Base-by-base conservation (phyloP, 1,140 invertebrate species). In the Sesamia nonagrioides region DNA sequence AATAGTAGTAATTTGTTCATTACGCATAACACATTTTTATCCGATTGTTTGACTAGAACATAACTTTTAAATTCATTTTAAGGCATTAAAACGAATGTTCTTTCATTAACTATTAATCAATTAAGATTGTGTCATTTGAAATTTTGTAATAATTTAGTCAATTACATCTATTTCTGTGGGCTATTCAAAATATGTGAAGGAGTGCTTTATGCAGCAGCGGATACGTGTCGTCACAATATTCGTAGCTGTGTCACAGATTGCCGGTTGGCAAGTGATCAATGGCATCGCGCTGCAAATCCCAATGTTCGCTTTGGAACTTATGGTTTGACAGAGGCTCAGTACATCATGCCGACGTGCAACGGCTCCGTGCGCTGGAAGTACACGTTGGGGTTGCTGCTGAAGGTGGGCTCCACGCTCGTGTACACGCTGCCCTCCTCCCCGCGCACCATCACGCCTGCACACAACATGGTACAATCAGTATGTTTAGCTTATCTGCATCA, bases 321-420 rank as follows among this genome's bases (percentile, higher is more conserved):
- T 91, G 92, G 90, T 88, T 95, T 94, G 91, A 87, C 92, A 91
- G 90, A 81, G 73, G 90, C 91, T 97, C 95, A 98, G 91, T 98
- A 98, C 96, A 98, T 97, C 97, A 98, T 97, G 92, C 97, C 97
- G 80, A 97, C 96, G 96, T 97, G 97, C 84, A 97, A 79, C 95
- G 96, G 83, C 96, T 97, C 96, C 77, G 96, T 96, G 83, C 97
- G 96, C 92, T 98, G 97, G 92, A 98, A 98, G 92, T 97, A 98
- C 33, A 98, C 97, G 94, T 98, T 98, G 72, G 97, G 97, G 95
- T 98, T 98, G 89, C 97, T 97, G 91, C 97, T 98, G 88, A 98
- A 95, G 69, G 97, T 98, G 73, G 97, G 97, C 94, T 98, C 97
- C 82, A 97, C 94, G 69, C 97, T 98, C 82, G 97, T 97, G 92